Evolutionary conservation across 2,113 vertebrate species (phyloP).

Genomic region (Canis aureus): DNA sequence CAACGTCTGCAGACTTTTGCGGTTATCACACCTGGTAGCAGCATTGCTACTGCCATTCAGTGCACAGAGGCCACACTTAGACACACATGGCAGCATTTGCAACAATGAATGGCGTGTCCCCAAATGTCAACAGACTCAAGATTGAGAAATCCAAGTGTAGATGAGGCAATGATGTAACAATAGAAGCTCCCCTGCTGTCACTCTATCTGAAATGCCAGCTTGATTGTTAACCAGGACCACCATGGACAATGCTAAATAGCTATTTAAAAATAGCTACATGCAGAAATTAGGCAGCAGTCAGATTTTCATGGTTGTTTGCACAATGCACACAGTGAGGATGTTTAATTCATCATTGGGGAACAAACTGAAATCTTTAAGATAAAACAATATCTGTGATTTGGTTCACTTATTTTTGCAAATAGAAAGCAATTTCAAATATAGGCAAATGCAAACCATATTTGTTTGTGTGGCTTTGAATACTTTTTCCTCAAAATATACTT

Average conservation of each 20-base stretch:
- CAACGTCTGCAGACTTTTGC: background rate
- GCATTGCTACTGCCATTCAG: rapidly evolving
- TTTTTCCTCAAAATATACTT: background rate
- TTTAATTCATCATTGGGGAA: background rate
- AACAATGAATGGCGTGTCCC: too few species aligned
- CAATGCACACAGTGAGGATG: background rate
- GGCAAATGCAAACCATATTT: background rate
- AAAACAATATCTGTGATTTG: background rate
- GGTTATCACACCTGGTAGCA: rapidly evolving
- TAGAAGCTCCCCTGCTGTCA: background rate
- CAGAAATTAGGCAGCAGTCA: background rate
- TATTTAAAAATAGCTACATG: background rate
- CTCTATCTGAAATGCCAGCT: background rate
- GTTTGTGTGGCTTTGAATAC: background rate
- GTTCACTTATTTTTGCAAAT: background rate
- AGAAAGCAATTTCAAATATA: background rate
- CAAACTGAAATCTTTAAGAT: background rate
- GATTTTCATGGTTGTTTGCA: background rate
- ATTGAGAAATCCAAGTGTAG: rapidly evolving
- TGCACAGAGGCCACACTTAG: rapidly evolving
- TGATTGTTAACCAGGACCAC: too few species aligned
- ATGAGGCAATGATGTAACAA: background rate
- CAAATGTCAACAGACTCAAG: background rate
- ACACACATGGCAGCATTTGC: too few species aligned
- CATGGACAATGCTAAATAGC: background rate